phyloP scores from a whole-genome alignment of 2,113 vertebrate genomes.

The Corythoichthys intestinalis region DNA sequence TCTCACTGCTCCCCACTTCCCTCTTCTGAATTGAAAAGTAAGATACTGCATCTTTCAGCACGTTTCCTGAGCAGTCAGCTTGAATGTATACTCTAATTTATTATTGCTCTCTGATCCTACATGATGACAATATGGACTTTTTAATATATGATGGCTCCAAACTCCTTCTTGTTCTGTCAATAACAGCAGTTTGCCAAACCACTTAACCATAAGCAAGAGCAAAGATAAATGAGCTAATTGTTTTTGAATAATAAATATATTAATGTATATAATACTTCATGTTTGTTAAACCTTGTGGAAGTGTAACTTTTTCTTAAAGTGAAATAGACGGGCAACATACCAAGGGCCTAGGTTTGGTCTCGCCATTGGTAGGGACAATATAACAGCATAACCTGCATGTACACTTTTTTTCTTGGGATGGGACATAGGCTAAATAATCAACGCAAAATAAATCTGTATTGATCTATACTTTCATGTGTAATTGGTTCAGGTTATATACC shows the following conservation, averaged over 20 bases:
- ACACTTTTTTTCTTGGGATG: too few species aligned
- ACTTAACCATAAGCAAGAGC: neutral
- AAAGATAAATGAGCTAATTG: neutral
- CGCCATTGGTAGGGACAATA: too few species aligned
- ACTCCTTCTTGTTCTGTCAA: neutral
- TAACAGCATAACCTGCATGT: too few species aligned
- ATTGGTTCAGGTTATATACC: too few species aligned
- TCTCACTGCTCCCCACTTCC: constrained; percentile 17
- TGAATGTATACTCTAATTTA: constrained; percentile 3
- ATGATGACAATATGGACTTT: neutral
- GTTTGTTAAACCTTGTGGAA: too few species aligned
- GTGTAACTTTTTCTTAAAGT: too few species aligned
- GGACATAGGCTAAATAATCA: too few species aligned
- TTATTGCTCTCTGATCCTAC: neutral
- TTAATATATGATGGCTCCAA: neutral
- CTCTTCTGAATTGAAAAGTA: constrained; percentile 27
- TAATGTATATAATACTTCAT: neutral
- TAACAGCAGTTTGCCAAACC: neutral
- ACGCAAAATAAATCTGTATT: too few species aligned
- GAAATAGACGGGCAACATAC: too few species aligned
- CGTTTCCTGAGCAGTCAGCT: constrained; percentile 10
- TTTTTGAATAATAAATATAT: neutral
- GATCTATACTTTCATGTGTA: too few species aligned
- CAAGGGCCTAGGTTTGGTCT: too few species aligned
- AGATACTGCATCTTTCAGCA: constrained; percentile 1